Base-by-base conservation (phyloP, 2,797 vertebrate species). In the Danio albolineatus region DNA sequence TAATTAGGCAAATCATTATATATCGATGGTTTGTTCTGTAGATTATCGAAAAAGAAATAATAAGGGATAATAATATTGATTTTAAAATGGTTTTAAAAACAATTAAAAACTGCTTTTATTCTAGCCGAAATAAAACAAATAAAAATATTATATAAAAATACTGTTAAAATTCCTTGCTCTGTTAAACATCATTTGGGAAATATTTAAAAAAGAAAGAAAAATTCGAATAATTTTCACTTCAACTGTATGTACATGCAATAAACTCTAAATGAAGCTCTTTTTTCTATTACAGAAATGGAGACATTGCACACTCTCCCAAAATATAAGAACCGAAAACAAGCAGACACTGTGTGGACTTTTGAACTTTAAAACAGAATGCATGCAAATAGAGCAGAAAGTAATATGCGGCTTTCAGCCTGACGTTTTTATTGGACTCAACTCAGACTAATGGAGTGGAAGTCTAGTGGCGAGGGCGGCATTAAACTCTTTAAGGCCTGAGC, bases 401-500 rank as follows among this genome's bases (percentile, higher is more conserved):
- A 10, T 43, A 48, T 39, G 43, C 4, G 12, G 39, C 54, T 43
- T n/a, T 49, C 44, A 80, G 60, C 67, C 67, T 57, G 70, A 67
- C 0, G 61, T 74, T 75, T 82, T 79, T 78, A 79, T 83, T 74
- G 51, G 62, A 57, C 65, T 81, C 51, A 71, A 49, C 56, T 59
- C 36, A 84, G 86, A 84, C 87, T 90, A 90, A 90, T 87, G 89
- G 84, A 86, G 82, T 85, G 70, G 83, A 87, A 83, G 81, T 85
- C 82, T 82, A 87, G 78, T 21, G 9, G 38, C 7, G 12, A 64
- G 54, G 39, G 43, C 10, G 17, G 46, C 70, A 73, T 78, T 78
- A 80, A 78, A 77, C 80, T 82, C 81, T 86, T 83, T 81, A 84
- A 82, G 73, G 66, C 54, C 70, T 69, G 54, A 56, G 81, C 88